phyloP scores from a whole-genome alignment of 2,113 vertebrate genomes.

The Stegostoma tigrinum region DNA sequence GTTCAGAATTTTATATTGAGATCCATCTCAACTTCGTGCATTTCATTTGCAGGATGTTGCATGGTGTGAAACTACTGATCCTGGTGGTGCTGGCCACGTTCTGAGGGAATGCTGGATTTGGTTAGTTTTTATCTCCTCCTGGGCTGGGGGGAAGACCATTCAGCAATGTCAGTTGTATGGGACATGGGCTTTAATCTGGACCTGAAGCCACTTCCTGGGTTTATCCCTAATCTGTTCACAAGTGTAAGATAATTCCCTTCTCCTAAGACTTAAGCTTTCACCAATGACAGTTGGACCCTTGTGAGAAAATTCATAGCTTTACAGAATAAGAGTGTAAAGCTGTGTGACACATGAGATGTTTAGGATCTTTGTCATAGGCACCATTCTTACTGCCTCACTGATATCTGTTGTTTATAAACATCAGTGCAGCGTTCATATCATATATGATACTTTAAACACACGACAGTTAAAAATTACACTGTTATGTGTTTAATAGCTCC shows the following conservation, averaged over 20 bases:
- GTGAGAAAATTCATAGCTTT: not conserved
- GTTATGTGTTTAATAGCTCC: not conserved
- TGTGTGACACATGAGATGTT: not conserved
- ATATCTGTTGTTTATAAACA: not conserved
- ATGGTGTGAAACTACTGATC: not conserved
- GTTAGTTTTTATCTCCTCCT: not conserved
- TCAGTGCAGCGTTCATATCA: not conserved
- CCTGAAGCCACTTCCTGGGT: not conserved
- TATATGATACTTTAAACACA: not conserved
- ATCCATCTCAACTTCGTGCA: not conserved
- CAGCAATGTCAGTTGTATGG: not conserved
- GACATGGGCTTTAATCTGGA: no score
- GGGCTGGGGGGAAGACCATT: not conserved
- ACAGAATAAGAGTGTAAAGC: not conserved
- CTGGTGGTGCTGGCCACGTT: not conserved
- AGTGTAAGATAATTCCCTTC: not conserved
- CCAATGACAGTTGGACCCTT: not conserved
- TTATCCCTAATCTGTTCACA: not conserved
- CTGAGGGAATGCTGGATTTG: not conserved
- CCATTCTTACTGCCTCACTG: not conserved
- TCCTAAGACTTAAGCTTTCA: not conserved
- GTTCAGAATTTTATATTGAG: not conserved
- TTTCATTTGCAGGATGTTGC: constrained; percentile 10
- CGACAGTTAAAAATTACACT: not conserved
- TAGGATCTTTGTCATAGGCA: not conserved